Percentiles rank a stretch among this genome's conserved stretches.
phyloP scores from a whole-genome alignment of 2,113 vertebrate species.

The Sebastes schlegelii region DNA sequence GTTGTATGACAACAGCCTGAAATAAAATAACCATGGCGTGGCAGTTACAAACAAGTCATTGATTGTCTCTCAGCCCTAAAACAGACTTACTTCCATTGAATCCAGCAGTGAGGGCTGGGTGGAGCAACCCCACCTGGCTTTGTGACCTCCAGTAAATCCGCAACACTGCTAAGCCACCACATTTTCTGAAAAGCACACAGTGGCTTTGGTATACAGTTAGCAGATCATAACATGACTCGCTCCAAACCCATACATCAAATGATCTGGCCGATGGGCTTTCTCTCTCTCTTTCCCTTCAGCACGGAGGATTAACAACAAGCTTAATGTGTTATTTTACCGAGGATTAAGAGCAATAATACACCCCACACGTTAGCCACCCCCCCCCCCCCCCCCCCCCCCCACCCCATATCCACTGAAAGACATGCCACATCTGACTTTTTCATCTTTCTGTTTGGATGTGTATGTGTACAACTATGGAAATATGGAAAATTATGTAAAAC shows the following conservation, averaged over 20 bases:
- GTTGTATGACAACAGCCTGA: too few species aligned
- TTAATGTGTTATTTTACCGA: conserved; percentile 75
- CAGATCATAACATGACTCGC: conserved; percentile 26
- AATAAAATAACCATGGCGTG: too few species aligned
- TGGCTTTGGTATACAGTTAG: conserved; percentile 21
- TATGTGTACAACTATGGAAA: background rate
- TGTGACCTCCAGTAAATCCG: conserved; percentile 38
- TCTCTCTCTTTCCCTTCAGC: conserved; percentile 39
- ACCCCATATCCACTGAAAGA: conserved; percentile 3
- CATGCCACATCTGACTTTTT: background rate
- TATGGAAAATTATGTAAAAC: background rate
- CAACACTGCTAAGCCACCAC: conserved; percentile 38
- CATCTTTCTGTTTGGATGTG: conserved; percentile 3
- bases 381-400: background rate
- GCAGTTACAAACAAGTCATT: too few species aligned
- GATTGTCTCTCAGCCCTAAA: background rate
- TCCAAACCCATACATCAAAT: conserved; percentile 46
- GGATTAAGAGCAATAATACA: conserved; percentile 75
- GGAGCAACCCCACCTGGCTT: conserved; percentile 25
- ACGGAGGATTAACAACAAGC: conserved; percentile 77
- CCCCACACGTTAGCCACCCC: conserved; percentile 46
- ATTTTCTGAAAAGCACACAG: conserved; percentile 55
- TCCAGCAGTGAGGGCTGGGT: background rate
- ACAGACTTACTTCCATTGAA: background rate
- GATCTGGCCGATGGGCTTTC: conserved; percentile 38